Evolutionary conservation across 1,140 invertebrate species (phyloP).

Genomic region (Diuraphis noxia): DNA sequence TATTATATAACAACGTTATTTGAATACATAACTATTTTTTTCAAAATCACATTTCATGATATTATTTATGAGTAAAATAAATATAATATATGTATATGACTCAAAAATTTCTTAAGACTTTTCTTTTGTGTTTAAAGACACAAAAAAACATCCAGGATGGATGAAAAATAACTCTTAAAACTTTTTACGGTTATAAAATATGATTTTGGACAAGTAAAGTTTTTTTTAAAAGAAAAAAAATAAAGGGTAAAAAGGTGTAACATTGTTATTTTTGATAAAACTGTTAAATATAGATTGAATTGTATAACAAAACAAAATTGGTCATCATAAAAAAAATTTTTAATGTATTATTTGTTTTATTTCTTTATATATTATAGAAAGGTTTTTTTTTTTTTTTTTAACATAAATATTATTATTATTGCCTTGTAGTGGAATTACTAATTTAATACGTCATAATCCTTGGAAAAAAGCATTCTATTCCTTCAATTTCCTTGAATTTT

Average conservation of each 20-base stretch:
- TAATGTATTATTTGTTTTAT: background rate
- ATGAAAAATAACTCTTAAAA: conserved; percentile 15
- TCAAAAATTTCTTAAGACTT: background rate
- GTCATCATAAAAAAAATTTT: background rate
- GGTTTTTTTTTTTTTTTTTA: no score
- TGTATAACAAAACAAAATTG: background rate
- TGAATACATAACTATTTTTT: background rate
- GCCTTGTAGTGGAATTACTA: background rate
- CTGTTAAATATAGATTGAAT: conserved; percentile 35
- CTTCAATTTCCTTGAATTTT: background rate
- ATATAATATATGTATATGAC: conserved; percentile 6
- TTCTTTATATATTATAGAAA: background rate
- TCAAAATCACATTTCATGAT: background rate
- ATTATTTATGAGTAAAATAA: background rate
- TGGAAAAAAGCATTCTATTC: background rate
- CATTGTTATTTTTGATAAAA: conserved; percentile 24
- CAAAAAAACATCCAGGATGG: conserved; percentile 6
- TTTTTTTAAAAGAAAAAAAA: conserved; percentile 33
- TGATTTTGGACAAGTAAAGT: conserved; percentile 33
- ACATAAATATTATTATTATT: background rate
- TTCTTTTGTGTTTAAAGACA: conserved; percentile 11
- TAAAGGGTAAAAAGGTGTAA: conserved; percentile 41
- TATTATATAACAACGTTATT: background rate
- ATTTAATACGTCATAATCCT: background rate
- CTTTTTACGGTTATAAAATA: conserved; percentile 47